Evolutionary conservation across 2,797 vertebrate species (phyloP), one percentile per base, ranked within the genome.

Genomic region (Danionella dracula): DNA sequence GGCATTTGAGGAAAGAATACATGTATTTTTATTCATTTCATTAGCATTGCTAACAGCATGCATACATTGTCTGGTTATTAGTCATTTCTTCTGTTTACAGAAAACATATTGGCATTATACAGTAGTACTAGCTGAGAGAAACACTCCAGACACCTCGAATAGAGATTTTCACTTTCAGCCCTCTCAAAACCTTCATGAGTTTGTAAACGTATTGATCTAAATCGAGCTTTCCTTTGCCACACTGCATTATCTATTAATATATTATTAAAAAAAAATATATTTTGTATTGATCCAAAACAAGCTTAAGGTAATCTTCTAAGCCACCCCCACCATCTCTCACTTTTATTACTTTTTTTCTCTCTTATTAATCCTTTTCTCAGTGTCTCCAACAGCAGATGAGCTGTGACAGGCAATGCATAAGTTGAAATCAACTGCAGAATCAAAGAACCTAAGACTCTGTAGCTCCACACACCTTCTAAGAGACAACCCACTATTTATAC

Each of bases 341-440:
- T 16, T 49, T 35, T 50, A 38, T 54, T 4, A 2, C 51, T 27
- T 23, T 5, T 8, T 31, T 16, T 19, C 16, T 31, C 34, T 58
- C 27, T 9, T 23, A 37, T 7, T 41, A 37, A 42, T 35, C 42
- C 55, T 44, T 2, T 13, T 27, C 41, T 15, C 23, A 41, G 10
- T 63, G 13, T 54, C n/a, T 12, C 15, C 11, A 35, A 32, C 61
- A 74, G 73, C 72, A 73, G 73, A 70, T 75, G 72, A 66, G 54
- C 72, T 73, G 75, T 71, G 74, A 71, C 45, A 56, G 64, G 15
- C 67, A 71, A 73, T 73, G 70, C 73, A 72, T 71, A 70, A 51
- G 42, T 27, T 27, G 67, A 62, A 75, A 72, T 76, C 77, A 71
- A 46, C 68, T 46, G 20, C 49, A 55, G 63, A 75, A 75, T 79